phyloP scores from a whole-genome alignment of 1,140 invertebrate species.

The Drosophila malerkotliana region DNA sequence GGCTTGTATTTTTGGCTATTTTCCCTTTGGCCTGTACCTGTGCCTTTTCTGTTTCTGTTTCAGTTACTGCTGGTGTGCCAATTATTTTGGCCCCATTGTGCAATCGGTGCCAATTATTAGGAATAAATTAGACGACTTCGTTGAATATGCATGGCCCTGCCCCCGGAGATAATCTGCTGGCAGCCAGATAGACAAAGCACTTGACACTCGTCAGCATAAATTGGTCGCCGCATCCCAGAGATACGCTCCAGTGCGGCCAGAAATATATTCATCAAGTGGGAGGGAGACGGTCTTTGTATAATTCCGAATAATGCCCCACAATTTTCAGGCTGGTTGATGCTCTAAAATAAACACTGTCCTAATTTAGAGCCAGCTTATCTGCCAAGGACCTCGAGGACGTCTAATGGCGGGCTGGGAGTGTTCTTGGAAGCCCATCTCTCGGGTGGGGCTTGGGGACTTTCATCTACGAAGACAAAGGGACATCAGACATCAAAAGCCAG shows the following conservation, averaged over 20 bases:
- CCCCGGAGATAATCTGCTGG: constrained; percentile 46
- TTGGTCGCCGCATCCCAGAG: constrained; percentile 45
- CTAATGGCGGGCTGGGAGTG: neutral
- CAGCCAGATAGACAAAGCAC: constrained; percentile 29
- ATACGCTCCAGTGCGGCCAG: constrained; percentile 38
- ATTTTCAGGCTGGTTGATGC: no score
- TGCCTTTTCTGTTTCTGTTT: constrained; percentile 7
- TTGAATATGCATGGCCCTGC: constrained; percentile 62
- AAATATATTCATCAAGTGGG: constrained; percentile 22
- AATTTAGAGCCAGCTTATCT: neutral
- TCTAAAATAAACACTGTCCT: neutral
- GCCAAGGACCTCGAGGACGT: neutral
- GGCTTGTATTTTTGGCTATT: constrained; percentile 32
- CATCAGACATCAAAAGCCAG: constrained; percentile 18
- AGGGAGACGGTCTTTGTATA: neutral
- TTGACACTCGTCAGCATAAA: constrained; percentile 33
- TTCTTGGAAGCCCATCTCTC: neutral
- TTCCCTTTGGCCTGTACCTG: constrained; percentile 17
- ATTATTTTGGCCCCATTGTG: constrained; percentile 58
- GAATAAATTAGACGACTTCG: constrained; percentile 65
- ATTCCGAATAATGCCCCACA: neutral
- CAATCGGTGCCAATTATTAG: constrained; percentile 75
- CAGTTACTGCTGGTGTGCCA: constrained; percentile 17
- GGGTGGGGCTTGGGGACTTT: neutral
- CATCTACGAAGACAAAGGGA: constrained; percentile 24